Conservation (phyloP, 2,888 invertebrate genomes). For the Amphipyra berbera region DNA sequence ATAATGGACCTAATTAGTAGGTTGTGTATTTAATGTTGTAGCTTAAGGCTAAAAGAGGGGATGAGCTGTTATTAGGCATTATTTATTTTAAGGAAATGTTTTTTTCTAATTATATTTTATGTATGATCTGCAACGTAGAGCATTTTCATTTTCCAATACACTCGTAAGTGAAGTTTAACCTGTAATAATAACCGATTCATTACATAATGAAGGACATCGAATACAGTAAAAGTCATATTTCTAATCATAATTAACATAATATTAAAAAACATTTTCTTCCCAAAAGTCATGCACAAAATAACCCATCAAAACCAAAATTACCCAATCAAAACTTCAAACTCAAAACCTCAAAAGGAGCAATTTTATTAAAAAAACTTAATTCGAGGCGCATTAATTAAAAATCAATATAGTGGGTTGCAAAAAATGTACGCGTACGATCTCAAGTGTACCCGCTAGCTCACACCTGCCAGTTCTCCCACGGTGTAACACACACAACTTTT, state of each 20-base stretch:
- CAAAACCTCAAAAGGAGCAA: conserved; percentile 44
- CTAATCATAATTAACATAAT: too few relatives aligned
- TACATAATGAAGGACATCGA: too few relatives aligned
- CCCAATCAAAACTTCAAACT: conserved; percentile 40
- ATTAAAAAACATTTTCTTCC: too few relatives aligned
- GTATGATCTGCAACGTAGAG: too few relatives aligned
- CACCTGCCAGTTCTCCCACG: conserved; percentile 88
- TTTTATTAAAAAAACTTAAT: conserved; percentile 53
- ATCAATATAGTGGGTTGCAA: conserved; percentile 78
- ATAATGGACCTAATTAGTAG: conserved; percentile 33
- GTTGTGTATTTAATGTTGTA: conserved; percentile 12
- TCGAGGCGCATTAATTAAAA: conserved; percentile 78
- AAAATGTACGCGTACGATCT: conserved; percentile 66
- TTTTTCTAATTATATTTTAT: too few relatives aligned
- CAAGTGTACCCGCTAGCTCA: conserved; percentile 65
- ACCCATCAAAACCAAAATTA: conserved; percentile 46
- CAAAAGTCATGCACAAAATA: conserved; percentile 23
- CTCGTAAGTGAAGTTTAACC: too few relatives aligned
- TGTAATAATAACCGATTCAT: too few relatives aligned
- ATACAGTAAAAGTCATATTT: too few relatives aligned
- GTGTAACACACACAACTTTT: conserved; percentile 76
- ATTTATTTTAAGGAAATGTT: too few relatives aligned
- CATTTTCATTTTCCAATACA: too few relatives aligned
- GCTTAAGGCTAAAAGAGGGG: conserved; percentile 15
- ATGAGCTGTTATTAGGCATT: background rate